Evolutionary conservation across 2,113 vertebrate species (phyloP).

Genomic region (Cyprinodon brontotheroides): DNA sequence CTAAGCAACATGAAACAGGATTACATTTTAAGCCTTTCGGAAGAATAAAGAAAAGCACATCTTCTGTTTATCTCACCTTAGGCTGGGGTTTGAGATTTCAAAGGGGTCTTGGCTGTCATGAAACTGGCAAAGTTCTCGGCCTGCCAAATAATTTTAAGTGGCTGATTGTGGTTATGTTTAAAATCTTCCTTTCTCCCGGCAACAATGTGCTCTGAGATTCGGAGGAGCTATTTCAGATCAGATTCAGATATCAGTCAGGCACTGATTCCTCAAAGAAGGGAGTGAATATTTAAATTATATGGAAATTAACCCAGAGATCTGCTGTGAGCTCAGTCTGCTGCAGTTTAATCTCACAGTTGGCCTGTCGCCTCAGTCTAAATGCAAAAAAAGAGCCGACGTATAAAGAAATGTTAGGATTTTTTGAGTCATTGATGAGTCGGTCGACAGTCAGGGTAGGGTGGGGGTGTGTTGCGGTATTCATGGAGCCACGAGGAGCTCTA

Average conservation of each 20-base stretch:
- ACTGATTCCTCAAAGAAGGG: conserved; percentile 15
- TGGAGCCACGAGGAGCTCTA: neutral
- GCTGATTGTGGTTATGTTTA: neutral
- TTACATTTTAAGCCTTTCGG: conserved; percentile 7
- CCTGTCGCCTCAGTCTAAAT: conserved; percentile 1
- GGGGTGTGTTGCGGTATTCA: neutral
- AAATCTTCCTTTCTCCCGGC: neutral
- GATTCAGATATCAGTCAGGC: conserved; percentile 17
- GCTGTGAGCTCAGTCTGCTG: conserved; percentile 16
- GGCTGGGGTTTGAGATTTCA: neutral
- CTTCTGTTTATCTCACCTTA: neutral
- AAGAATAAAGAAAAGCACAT: conserved; percentile 1
- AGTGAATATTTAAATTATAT: conserved; percentile 31
- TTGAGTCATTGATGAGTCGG: neutral
- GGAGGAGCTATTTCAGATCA: conserved; percentile 20
- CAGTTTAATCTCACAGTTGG: conserved; percentile 17
- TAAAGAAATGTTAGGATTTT: neutral
- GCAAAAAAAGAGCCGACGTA: neutral
- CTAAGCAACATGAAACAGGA: conserved; percentile 13
- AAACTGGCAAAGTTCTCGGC: neutral
- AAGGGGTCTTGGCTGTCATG: neutral
- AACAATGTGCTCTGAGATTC: conserved; percentile 19
- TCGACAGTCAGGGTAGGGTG: neutral
- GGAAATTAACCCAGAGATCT: conserved; percentile 21
- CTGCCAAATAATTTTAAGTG: neutral